Base-by-base conservation (phyloP, 2,888 invertebrate species). In the Lamellibrachia satsuma region DNA sequence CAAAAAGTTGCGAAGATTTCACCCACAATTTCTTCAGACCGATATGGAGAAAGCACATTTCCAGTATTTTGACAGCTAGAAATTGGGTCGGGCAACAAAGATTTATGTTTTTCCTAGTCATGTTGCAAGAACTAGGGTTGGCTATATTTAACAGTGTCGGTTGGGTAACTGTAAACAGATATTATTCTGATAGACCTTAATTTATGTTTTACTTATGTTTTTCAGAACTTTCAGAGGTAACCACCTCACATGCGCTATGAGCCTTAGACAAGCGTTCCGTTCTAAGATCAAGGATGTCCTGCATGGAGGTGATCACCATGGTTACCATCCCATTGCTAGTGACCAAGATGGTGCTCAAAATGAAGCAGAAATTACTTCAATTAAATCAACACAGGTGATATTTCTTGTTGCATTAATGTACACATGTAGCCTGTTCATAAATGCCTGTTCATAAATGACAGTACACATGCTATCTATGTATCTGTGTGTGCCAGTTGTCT, bases 241-340 rank as follows among this genome's bases (percentile, higher is more conserved):
- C 75, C 75, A 75, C 6, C 75, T n/a, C 15, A 75, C 75, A 55
- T 55, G 9, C 55, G 9, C 55, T 22, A 75, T 75, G 75, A 75
- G 22, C 75, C 75, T 75, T 75, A 75, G 75, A 75, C 75, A 75
- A 15, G 75, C 22, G 75, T 22, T 75, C 22, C 75, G 75, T 75
- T 75, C 75, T 75, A 75, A 75, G 75, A 75, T 75, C 75, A 75
- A 75, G 22, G 75, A 75, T 75, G 75, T 75, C n/a, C 75, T 75
- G 75, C 75, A 75, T 75, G 75, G 75, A n/a, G 22, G 75, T 75
- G 75, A 22, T 75, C 75, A 75, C 75, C 75, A 22, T 75, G 75
- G 75, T 75, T 75, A 75, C 22, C 75, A 22, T 4, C 75, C 75
- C 15, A 15, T 3, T 75, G 7, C 75, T 75, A 75, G n/a, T 22